Evolutionary conservation across 2,113 vertebrate species (phyloP), one percentile per base, ranked within the genome.

Genomic region (Pituophis catenifer): DNA sequence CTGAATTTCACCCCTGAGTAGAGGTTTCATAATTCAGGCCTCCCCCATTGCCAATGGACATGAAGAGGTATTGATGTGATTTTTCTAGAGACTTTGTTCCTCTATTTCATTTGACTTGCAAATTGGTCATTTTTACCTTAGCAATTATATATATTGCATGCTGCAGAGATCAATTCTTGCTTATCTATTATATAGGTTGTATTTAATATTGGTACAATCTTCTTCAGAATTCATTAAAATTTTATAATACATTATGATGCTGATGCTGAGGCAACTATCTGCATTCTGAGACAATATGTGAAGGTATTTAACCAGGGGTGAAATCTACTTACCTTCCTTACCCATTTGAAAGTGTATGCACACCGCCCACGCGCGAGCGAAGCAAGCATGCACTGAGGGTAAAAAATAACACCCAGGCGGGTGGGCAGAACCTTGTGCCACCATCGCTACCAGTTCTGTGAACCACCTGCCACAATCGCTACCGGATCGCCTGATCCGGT

Each of bases 341-440:
- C 44, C 4, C 0, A 3, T 48, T 48, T 48, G 44, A 5, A 48
- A 48, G 44, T 48, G 44, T 5, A 48, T 48, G 44, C 44, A 5
- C 44, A 0, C 3, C 44, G 4, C 4, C 3, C 44, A 5, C 4
- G 44, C 4, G 44, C 44, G 4, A 48, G 4, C 4, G 4, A 48
- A 48, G 44, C 4, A 5, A 48, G 44, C 44, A 48, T 48, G 44
- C 44, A 5, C 4, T 4, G 44, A 48, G 44, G 44, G 44, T 48
- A 48, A 48, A 48, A 48, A 48, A 48, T 48, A 5, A 48, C 44
- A 48, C 44, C 44, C 44, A 5, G 3, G 44, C 44, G 3, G 44
- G 44, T 48, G 44, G 44, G 44, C 44, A 48, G 44, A 48, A 5
- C 44, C 44, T 48, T 5, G 44, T 5, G 4, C 44, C 44, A 48